Percentiles rank a stretch among this genome's conserved stretches.
Evolutionary conservation across 2,888 invertebrate genomes (phyloP).

Genomic region (Harpagoxenus sublaevis): DNA sequence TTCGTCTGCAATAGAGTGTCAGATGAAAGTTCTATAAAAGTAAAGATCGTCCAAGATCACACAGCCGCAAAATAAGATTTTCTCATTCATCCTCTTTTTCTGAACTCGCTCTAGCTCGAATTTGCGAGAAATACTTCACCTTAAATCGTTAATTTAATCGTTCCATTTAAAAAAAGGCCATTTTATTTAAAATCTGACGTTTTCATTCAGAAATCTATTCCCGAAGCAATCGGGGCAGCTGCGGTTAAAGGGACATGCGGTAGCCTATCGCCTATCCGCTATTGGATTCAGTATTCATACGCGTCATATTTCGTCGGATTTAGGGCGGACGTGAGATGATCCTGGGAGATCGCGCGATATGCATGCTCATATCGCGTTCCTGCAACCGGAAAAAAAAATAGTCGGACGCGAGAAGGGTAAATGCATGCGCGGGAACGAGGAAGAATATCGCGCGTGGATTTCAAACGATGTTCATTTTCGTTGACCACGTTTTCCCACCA

Average conservation of each 20-base stretch:
- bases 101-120: background rate
- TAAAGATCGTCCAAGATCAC: background rate
- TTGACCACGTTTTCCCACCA: background rate
- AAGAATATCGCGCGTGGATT: background rate
- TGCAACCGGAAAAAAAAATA: background rate
- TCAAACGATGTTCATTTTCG: background rate
- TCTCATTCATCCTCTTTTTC: background rate
- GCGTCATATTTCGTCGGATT: slow-evolving; percentile 30
- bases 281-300: background rate
- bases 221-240: background rate
- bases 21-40: background rate
- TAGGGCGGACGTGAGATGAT: slow-evolving; percentile 22
- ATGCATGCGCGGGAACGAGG: background rate
- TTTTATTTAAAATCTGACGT: background rate
- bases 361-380: slow-evolving; percentile 7
- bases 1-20: background rate
- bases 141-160: background rate
- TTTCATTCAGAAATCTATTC: slow-evolving; percentile 8
- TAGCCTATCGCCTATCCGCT: too few species aligned
- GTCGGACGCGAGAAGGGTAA: background rate
- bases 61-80: background rate
- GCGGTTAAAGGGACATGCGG: slow-evolving; percentile 1
- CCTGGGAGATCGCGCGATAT: background rate
- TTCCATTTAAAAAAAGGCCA: background rate
- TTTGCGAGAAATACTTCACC: background rate